Base-by-base conservation (phyloP, 1,140 invertebrate species). In the Penaeus chinensis region DNA sequence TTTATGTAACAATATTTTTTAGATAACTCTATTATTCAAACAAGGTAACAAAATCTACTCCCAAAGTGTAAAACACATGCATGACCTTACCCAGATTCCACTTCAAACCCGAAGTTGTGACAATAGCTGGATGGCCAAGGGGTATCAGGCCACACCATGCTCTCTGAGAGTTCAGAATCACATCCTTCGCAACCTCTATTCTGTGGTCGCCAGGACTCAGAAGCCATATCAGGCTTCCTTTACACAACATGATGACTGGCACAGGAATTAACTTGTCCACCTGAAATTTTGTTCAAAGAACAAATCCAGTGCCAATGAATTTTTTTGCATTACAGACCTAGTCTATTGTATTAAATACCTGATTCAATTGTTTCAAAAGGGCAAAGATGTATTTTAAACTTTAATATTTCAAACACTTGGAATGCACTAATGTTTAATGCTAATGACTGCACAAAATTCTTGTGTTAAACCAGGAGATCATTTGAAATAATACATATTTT, bases 81-180 rank as follows among this genome's bases (percentile, higher is more conserved):
- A 54, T 54, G 54, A 54, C 54, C 60, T 71, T 65, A 85, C 84
- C 71, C 27, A 85, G 37, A 80, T 85, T 85, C 84, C 84, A 85
- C 32, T 85, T 85, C 24, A 85, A 79, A 47, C 84, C 84, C n/a
- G 76, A 79, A 11, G 84, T 85, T 22, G 84, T 80, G n/a, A 76
- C 84, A 69, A 77, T 80, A 47, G 84, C 62, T 47, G 84, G 76
- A 24, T 85, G 77, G 18, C 84, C 84, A 78, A 85, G 27, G 3
- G 84, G 84, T 24, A 85, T 54, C n/a, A 85, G 84, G 42, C 84
- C 84, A 85, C 84, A 85, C 84, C 84, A 85, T 20, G 76, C 63
- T 4, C 37, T 10, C 16, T 42, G 18, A 22, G 84, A 63, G n/a
- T 85, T 54, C 10, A 66, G 62, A 24, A 66, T 65, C 24, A 79